phyloP scores from a whole-genome alignment of 2,113 vertebrate species.

The Hiodon tergisus region DNA sequence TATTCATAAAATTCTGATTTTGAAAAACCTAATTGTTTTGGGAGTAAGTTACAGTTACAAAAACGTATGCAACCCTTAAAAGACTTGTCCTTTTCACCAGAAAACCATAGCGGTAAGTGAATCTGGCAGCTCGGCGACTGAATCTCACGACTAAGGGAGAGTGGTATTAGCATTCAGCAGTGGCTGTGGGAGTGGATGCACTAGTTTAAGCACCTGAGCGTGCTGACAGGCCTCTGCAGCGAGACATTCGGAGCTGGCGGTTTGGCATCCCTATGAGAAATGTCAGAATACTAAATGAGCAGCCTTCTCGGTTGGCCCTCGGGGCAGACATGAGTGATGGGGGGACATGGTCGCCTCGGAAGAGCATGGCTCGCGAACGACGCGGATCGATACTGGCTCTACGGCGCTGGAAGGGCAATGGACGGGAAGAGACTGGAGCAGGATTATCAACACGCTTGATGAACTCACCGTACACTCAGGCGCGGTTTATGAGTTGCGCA shows the following conservation, averaged over 20 bases:
- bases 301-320: constrained; percentile 37
- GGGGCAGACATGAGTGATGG: constrained; percentile 47
- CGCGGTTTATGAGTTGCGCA: too few species aligned
- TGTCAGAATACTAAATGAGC: constrained; percentile 46
- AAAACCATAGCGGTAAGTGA: too few species aligned
- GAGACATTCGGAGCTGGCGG: constrained; percentile 30
- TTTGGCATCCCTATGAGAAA: constrained; percentile 43
- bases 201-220: background rate
- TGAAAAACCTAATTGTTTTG: too few species aligned
- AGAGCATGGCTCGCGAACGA: constrained; percentile 39
- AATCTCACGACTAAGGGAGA: constrained; percentile 44
- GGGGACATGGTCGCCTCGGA: constrained; percentile 54
- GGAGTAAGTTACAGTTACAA: too few species aligned
- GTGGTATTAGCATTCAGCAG: constrained; percentile 48
- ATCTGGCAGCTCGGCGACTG: background rate
- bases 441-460: constrained; percentile 22
- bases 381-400: constrained; percentile 54
- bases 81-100: too few species aligned
- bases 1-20: too few species aligned
- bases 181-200: background rate
- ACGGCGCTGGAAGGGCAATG: constrained; percentile 25
- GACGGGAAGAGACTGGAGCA: constrained; percentile 40
- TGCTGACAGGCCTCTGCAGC: constrained; percentile 1
- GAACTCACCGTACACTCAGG: too few species aligned
- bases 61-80: too few species aligned